Evolutionary conservation across 2,888 invertebrate genomes (phyloP), one percentile per base, ranked within the genome.

Genomic region (Apotomis betuletana): DNA sequence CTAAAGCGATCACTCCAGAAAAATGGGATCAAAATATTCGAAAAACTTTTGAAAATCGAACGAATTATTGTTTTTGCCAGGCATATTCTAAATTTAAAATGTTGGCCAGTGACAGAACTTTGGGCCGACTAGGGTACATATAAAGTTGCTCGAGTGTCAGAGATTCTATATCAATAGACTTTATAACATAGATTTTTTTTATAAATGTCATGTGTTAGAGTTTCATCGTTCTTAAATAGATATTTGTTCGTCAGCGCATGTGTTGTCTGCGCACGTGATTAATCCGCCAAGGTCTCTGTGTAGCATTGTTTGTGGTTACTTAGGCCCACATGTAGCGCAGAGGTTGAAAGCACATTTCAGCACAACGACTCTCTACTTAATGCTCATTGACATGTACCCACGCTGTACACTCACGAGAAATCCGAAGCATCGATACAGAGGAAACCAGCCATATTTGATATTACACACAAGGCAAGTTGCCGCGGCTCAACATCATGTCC

Each of bases 231-330:
- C 8, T 51, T 69, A 55, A 49, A 61, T 9, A 49, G 12, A 38
- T 55, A 55, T 61, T 55, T 44, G 49, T 12, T 55, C 38, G 13
- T 62, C 67, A 38, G n/a, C 51, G 55, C 74, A 75, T 70, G 76
- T 75, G 74, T 75, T 75, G 76, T 77, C 77, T 76, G 71, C 73
- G 77, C 78, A 79, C 79, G 78, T 78, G 80, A 80, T 76, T 70
- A 36, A 67, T 73, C 65, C 76, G 73, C 74, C 77, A 78, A 77
- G 79, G 77, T 70, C 75, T 74, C 74, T 57, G 27, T 68, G 67
- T 59, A 57, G 60, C 67, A 69, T 75, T 70, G 71, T 74, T 70
- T 68, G 68, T 61, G 70, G 57, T 67, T 67, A 36, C 62, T 52
- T 62, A 62, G 57, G 71, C 62, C 61, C 67, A 67, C 58, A 71